Evolutionary conservation across 2,888 invertebrate species (phyloP).

Genomic region (Aproaerema taeniolella): DNA sequence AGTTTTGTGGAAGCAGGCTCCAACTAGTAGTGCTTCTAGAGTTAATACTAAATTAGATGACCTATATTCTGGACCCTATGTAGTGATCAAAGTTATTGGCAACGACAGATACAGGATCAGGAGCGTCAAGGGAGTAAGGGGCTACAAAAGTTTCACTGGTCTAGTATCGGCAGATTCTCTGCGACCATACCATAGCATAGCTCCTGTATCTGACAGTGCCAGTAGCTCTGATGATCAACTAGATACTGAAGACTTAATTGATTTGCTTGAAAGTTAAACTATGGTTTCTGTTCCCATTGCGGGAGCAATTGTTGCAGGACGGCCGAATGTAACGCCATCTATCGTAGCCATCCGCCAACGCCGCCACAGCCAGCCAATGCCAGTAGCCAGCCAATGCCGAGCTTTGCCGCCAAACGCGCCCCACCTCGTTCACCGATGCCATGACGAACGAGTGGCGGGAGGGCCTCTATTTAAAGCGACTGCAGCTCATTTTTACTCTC

Average conservation of each 20-base stretch:
- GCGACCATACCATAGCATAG: constrained; percentile 19
- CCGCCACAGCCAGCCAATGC: background rate
- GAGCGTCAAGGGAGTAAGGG: constrained; percentile 25
- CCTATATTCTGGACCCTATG: constrained; percentile 26
- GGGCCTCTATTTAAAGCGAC: too few species aligned
- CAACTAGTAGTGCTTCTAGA: constrained; percentile 15
- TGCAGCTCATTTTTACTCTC: too few species aligned
- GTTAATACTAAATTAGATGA: constrained; percentile 24
- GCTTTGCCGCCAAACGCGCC: too few species aligned
- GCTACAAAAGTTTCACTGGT: constrained; percentile 23
- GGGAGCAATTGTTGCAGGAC: constrained; percentile 24
- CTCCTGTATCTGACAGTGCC: constrained; percentile 22
- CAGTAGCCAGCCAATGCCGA: too few species aligned
- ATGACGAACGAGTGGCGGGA: too few species aligned
- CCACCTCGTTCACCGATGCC: too few species aligned
- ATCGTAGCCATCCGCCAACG: background rate
- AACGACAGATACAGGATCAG: constrained; percentile 28
- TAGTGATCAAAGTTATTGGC: constrained; percentile 21
- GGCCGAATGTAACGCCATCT: constrained; percentile 17
- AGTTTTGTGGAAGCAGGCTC: constrained; percentile 22
- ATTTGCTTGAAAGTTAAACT: constrained; percentile 21
- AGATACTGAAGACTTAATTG: constrained; percentile 23
- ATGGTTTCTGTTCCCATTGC: constrained; percentile 16
- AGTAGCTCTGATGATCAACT: constrained; percentile 26
- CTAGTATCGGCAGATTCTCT: constrained; percentile 21